phyloP scores from a whole-genome alignment of 2,113 vertebrate species.

The Cyprinodon tularosa region DNA sequence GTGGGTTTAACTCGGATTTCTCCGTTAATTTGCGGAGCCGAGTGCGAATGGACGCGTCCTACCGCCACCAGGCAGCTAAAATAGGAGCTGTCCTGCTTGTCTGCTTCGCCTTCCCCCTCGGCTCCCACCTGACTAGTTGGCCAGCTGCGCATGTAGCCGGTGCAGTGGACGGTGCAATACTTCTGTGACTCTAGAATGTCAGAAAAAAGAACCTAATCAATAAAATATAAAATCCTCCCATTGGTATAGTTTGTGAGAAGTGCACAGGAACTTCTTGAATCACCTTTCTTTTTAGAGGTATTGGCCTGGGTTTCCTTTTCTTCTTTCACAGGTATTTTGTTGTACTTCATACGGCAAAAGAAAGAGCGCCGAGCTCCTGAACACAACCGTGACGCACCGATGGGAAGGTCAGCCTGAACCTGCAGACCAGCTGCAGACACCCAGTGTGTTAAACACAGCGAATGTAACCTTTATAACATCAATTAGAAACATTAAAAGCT shows the following conservation, averaged over 20 bases:
- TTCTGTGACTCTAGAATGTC: slow-evolving; percentile 82
- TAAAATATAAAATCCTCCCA: background rate
- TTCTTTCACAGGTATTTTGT: slow-evolving; percentile 83
- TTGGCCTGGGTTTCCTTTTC: slow-evolving; percentile 81
- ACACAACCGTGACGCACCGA: slow-evolving; percentile 81
- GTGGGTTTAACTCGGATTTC: slow-evolving; percentile 87
- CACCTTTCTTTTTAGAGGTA: slow-evolving; percentile 89
- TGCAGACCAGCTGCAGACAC: slow-evolving; percentile 83
- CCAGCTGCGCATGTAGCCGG: slow-evolving; percentile 91
- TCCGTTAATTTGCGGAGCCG: slow-evolving; percentile 80
- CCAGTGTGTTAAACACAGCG: slow-evolving; percentile 9
- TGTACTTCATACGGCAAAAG: slow-evolving; percentile 90
- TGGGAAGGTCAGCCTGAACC: slow-evolving; percentile 87
- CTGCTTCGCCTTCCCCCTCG: slow-evolving; percentile 83
- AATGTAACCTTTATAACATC: background rate
- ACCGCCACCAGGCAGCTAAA: slow-evolving; percentile 91
- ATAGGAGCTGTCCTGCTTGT: slow-evolving; percentile 83
- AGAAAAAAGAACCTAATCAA: background rate
- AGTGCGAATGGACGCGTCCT: slow-evolving; percentile 84
- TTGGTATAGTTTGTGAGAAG: background rate
- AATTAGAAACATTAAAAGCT: slow-evolving; percentile 15
- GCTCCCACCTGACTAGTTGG: slow-evolving; percentile 83
- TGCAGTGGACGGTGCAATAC: slow-evolving; percentile 91
- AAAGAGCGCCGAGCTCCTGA: slow-evolving; percentile 90
- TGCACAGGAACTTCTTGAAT: background rate